A percentile compares a stretch with the other conserved stretches of the same genome.
Evolutionary conservation across 64 coral and sea anemone species (phyloP).

Genomic region (Dendrophyllia cribrosa): DNA sequence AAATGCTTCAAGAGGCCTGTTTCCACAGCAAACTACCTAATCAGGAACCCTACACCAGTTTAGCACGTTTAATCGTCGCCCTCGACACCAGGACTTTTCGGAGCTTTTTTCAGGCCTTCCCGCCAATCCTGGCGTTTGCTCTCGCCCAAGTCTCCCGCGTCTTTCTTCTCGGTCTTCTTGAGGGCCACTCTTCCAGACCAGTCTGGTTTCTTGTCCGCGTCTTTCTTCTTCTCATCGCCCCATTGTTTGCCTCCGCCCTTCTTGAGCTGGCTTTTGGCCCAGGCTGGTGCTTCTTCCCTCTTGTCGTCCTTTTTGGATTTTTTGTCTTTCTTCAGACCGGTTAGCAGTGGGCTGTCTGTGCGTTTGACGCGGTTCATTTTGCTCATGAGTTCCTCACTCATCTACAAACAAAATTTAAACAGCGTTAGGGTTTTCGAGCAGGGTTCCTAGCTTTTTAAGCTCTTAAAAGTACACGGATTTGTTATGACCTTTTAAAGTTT

Average conservation of each 20-base stretch:
- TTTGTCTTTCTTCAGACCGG: slow-evolving; percentile 20
- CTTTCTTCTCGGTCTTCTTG: slow-evolving; percentile 78
- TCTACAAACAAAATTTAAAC: slow-evolving; percentile 19
- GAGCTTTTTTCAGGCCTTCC: slow-evolving; percentile 60
- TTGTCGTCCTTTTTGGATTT: slow-evolving; percentile 39
- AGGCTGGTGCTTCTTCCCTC: slow-evolving; percentile 43
- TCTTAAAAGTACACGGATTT: too few relatives aligned
- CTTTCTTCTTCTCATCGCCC: background rate
- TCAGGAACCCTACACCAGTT: background rate
- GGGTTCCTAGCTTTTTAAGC: background rate
- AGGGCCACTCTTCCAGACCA: slow-evolving; percentile 68
- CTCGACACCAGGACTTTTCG: slow-evolving; percentile 43
- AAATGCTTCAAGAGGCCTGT: background rate
- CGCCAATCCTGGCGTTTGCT: slow-evolving; percentile 66
- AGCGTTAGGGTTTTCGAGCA: background rate
- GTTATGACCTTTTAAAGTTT: too few relatives aligned
- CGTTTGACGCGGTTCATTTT: slow-evolving; percentile 75
- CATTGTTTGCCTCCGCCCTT: slow-evolving; percentile 42
- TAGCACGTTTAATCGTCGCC: slow-evolving; percentile 9
- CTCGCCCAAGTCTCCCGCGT: slow-evolving; percentile 5
- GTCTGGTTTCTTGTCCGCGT: slow-evolving; percentile 46
- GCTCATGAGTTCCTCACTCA: slow-evolving; percentile 62
- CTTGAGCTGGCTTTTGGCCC: slow-evolving; percentile 71
- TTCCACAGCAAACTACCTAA: slow-evolving; percentile 28
- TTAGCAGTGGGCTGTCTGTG: slow-evolving; percentile 66